phyloP scores from a whole-genome alignment of 2,113 vertebrate species.

The Uria lomvia region DNA sequence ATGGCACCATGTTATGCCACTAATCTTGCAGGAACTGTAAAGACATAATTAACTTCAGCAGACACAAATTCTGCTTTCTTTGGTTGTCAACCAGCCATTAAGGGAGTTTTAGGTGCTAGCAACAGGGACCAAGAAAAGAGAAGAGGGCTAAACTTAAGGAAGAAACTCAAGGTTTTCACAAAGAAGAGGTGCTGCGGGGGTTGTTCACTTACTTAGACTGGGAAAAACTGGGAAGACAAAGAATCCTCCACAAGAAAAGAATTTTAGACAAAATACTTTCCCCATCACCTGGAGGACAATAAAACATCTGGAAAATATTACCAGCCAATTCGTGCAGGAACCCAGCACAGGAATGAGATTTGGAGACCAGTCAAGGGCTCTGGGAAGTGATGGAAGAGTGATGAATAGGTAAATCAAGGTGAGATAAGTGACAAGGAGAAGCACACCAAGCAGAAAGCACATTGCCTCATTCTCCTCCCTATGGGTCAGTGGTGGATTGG shows the following conservation, averaged over 20 bases:
- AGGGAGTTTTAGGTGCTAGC: background rate
- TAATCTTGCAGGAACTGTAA: background rate
- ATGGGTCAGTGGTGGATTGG: background rate
- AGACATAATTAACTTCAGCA: background rate
- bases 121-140: background rate
- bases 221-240: background rate
- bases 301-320: constrained; percentile 30
- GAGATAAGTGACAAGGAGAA: background rate
- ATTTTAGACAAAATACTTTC: background rate
- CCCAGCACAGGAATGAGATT: background rate
- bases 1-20: background rate
- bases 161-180: background rate
- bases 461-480: background rate
- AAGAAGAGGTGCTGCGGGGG: background rate
- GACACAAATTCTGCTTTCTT: background rate
- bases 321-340: background rate
- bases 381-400: background rate
- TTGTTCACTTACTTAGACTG: background rate
- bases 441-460: background rate
- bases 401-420: constrained; percentile 3
- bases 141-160: background rate
- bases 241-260: background rate
- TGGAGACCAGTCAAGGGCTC: background rate
- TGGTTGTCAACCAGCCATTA: background rate
- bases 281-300: background rate